Evolutionary conservation across 1,140 invertebrate genomes (phyloP).

Genomic region (Drepana arcuata): DNA sequence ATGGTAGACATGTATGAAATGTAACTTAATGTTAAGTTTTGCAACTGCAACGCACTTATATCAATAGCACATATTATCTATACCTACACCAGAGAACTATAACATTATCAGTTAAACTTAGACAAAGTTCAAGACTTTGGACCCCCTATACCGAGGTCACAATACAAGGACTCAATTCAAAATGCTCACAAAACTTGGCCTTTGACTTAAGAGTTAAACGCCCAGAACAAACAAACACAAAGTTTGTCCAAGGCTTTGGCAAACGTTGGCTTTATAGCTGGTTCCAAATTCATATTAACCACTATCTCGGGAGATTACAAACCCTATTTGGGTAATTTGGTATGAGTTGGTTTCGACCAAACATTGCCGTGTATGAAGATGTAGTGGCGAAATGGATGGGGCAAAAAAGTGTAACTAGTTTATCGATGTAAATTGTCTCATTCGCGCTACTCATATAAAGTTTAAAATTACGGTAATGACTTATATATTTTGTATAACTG

Average conservation of each 20-base stretch:
- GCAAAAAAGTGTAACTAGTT: no score
- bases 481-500: no score
- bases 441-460: no score
- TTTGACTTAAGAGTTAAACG: conserved; percentile 1
- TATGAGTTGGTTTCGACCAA: conserved; percentile 27
- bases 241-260: conserved; percentile 13
- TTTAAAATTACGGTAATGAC: no score
- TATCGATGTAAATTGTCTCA: no score
- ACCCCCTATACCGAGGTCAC: conserved; percentile 6
- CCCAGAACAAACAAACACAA: conserved; percentile 18
- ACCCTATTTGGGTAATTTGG: conserved; percentile 26
- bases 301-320: conserved; percentile 27
- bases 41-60: no score
- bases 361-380: conserved; percentile 4
- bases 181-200: conserved; percentile 12
- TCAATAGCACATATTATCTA: no score
- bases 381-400: conserved; percentile 8
- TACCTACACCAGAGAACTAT: no score
- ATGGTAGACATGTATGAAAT: no score
- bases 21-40: no score
- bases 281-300: conserved; percentile 26
- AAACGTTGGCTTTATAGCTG: conserved; percentile 20
- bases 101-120: no score
- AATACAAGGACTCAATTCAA: conserved; percentile 15
- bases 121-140: no score